These are phyloP conservation scores for Anhinga rufa DNA, from an alignment of 2,113 vertebrate genomes.

Conservation along the genomic window DNA sequence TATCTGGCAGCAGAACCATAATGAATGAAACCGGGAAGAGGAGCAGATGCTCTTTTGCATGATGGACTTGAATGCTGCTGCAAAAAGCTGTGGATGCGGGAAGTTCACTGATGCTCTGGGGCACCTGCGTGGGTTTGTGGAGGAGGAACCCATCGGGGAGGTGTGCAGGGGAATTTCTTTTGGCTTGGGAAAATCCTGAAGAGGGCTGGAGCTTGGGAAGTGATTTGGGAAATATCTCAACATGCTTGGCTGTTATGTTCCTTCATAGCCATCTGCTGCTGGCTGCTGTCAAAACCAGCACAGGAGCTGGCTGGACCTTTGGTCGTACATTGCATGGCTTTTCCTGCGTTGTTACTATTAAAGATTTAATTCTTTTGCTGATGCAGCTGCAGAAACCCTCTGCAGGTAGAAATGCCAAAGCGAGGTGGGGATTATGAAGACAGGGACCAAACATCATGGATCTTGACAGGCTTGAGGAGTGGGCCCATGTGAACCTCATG, in stretches of 20 bases:
- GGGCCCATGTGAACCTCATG: not conserved
- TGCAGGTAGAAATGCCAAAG: not conserved
- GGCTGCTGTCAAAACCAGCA: not conserved
- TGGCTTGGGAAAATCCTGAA: not conserved
- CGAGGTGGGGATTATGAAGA: not conserved
- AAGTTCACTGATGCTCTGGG: not conserved
- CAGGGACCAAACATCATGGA: not conserved
- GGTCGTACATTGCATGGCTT: accelerated
- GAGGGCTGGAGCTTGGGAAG: not conserved
- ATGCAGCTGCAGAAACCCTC: not conserved
- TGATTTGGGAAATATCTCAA: not conserved
- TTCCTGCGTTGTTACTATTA: not conserved
- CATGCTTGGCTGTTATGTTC: not conserved
- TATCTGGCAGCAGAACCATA: not conserved
- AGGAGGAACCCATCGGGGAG: not conserved
- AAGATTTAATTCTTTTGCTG: not conserved
- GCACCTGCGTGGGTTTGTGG: not conserved
- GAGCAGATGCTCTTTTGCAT: not conserved
- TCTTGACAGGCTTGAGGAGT: not conserved
- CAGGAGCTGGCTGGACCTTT: not conserved
- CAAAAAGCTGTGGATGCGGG: not conserved
- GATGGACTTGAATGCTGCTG: not conserved
- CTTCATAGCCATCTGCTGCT: not conserved
- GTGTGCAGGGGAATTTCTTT: not conserved
- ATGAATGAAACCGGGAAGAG: not conserved